Evolutionary conservation across 2,797 vertebrate genomes (phyloP).

Genomic region (Cossypha polioptera): DNA sequence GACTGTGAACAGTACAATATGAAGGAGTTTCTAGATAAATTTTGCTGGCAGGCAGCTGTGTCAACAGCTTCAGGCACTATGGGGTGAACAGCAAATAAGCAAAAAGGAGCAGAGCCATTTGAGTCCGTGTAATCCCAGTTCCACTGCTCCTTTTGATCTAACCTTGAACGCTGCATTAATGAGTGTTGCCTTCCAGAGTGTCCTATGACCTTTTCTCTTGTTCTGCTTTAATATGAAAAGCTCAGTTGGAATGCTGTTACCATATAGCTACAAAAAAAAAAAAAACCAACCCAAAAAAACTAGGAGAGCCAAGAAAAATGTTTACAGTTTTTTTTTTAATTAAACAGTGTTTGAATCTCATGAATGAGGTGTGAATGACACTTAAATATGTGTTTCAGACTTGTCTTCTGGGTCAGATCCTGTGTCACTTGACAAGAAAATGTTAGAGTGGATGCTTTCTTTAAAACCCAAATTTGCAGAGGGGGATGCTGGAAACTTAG

Average conservation of each 20-base stretch:
- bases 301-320: neutral
- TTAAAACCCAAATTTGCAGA: neutral
- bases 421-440: neutral
- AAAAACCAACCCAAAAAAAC: too few species aligned
- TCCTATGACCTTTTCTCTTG: neutral
- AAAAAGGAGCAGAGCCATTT: neutral
- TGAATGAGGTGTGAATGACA: neutral
- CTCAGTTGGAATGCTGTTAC: neutral
- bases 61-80: neutral
- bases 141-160: neutral
- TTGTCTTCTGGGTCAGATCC: neutral
- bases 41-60: neutral
- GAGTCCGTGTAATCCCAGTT: neutral
- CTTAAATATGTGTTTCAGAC: neutral
- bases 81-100: neutral
- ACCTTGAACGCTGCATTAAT: neutral
- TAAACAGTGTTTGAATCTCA: neutral
- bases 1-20: neutral
- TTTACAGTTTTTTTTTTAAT: neutral
- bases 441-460: neutral
- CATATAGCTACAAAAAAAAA: neutral
- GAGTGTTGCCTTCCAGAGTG: neutral
- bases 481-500: neutral
- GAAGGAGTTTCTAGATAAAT: neutral
- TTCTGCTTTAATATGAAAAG: neutral